Percentiles rank a stretch among this genome's conserved stretches.
Conservation (phyloP, 2,888 invertebrate species). For the Tetranychus truncatus region DNA sequence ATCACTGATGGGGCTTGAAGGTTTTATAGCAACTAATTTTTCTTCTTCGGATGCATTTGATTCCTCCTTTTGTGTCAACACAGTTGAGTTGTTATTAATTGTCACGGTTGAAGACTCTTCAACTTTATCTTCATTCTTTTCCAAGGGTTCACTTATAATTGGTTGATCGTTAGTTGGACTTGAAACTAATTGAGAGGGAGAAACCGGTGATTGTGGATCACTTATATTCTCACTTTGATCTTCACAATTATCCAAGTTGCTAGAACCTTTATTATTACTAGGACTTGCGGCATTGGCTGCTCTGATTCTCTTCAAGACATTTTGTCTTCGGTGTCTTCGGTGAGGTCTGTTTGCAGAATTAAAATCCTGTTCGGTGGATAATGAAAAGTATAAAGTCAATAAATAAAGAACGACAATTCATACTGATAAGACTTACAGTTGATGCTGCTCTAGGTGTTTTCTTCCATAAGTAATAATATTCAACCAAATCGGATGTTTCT, state of each 20-base stretch:
- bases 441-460: slow-evolving; percentile 85
- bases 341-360: slow-evolving; percentile 49
- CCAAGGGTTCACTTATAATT: neutral
- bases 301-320: slow-evolving; percentile 60
- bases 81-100: neutral
- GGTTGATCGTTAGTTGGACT: slow-evolving; percentile 4
- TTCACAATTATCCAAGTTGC: slow-evolving; percentile 32
- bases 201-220: slow-evolving; percentile 25
- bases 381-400: neutral
- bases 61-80: slow-evolving; percentile 8
- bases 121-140: slow-evolving; percentile 7
- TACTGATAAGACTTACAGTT: slow-evolving; percentile 37
- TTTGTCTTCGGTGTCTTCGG: slow-evolving; percentile 48
- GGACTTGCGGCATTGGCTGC: slow-evolving; percentile 28
- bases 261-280: slow-evolving; percentile 26
- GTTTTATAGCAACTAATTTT: neutral
- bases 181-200: slow-evolving; percentile 16
- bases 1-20: neutral
- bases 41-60: neutral
- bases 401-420: neutral
- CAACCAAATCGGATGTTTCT: slow-evolving; percentile 89
- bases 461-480: slow-evolving; percentile 99
- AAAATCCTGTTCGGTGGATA: neutral
- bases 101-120: slow-evolving; percentile 8
- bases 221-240: slow-evolving; percentile 29